phyloP scores from a whole-genome alignment of 2,113 vertebrate genomes.

The Vimba vimba region DNA sequence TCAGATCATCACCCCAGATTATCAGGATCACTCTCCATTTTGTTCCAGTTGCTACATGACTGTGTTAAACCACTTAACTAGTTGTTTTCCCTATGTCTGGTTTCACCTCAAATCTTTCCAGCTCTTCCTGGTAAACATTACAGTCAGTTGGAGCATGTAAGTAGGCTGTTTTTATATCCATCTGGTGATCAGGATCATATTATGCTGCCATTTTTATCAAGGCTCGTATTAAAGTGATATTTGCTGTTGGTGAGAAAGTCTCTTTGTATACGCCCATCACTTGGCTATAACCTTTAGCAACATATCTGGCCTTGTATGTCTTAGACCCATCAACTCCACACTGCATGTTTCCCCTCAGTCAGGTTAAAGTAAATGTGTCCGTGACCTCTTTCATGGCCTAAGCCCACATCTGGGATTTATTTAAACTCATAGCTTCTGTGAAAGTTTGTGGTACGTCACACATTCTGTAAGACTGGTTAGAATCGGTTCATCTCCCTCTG shows the following conservation, averaged over 20 bases:
- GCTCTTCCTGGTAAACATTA: slow-evolving; percentile 8
- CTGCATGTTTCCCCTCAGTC: background rate
- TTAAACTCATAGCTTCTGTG: no score
- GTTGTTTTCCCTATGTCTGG: background rate
- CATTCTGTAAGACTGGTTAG: no score
- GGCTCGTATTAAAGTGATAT: background rate
- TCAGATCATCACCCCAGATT: no score
- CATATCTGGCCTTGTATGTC: background rate
- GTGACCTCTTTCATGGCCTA: background rate
- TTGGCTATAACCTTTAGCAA: background rate
- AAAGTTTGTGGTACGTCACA: no score
- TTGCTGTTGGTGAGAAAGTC: background rate
- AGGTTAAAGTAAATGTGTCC: background rate
- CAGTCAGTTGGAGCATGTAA: slow-evolving; percentile 6
- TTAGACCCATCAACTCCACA: background rate
- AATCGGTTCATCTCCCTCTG: no score
- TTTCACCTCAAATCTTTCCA: background rate
- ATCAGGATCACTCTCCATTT: background rate
- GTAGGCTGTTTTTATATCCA: slow-evolving; percentile 35
- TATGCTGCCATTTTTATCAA: background rate
- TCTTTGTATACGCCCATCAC: background rate
- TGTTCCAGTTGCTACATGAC: background rate
- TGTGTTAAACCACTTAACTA: background rate
- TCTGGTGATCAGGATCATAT: slow-evolving; percentile 21
- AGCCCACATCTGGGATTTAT: no score